Evolutionary conservation across 2,797 vertebrate species (phyloP).

Genomic region (Eulemur mongoz): DNA sequence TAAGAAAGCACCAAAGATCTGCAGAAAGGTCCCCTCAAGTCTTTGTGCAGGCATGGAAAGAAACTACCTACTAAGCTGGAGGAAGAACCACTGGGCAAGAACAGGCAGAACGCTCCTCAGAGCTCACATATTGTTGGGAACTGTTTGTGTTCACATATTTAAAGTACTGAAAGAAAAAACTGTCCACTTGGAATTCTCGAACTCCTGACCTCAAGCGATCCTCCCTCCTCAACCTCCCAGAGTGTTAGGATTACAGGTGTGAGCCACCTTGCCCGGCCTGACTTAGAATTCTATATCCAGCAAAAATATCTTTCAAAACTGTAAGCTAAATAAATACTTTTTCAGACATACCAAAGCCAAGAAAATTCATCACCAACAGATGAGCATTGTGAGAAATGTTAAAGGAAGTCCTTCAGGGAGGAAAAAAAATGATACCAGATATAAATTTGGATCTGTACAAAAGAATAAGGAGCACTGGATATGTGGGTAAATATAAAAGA

Average conservation of each 20-base stretch:
- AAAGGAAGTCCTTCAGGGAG: not conserved
- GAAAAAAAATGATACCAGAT: not conserved
- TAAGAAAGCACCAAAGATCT: not conserved
- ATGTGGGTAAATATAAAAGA: not conserved
- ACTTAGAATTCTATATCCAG: not conserved
- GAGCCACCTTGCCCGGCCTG: not conserved
- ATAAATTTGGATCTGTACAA: not conserved
- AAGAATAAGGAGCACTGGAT: not conserved
- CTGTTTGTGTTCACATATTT: not conserved
- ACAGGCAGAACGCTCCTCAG: not conserved
- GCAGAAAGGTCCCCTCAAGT: not conserved
- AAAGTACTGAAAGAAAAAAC: too few relatives aligned
- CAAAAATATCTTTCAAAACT: not conserved
- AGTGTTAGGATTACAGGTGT: too few relatives aligned
- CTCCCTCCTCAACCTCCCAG: too few relatives aligned
- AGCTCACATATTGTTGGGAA: not conserved
- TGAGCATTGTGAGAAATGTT: not conserved
- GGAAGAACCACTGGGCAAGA: not conserved
- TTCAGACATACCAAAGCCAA: not conserved
- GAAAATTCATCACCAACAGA: not conserved
- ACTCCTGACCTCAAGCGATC: too few relatives aligned
- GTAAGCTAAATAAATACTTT: not conserved
- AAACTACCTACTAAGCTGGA: not conserved
- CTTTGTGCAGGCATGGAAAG: not conserved
- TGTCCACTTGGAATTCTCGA: not conserved